Conservation (phyloP, 2,888 invertebrate genomes). For the Scotopteryx bipunctaria region DNA sequence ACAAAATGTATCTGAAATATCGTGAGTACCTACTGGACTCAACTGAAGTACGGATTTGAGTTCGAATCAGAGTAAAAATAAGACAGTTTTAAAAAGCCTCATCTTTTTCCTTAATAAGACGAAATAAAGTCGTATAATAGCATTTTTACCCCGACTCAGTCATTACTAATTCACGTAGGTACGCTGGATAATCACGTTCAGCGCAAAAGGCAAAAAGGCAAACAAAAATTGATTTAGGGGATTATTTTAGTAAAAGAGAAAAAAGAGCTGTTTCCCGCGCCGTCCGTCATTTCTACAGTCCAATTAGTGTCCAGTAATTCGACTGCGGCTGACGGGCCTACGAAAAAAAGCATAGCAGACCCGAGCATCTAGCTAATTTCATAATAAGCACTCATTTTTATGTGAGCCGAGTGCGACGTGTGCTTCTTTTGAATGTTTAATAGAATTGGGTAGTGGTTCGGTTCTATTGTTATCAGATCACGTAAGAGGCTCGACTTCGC, state of each 20-base stretch:
- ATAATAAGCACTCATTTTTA: conserved; percentile 82
- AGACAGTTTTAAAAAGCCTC: too few species aligned
- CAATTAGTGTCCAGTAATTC: conserved; percentile 82
- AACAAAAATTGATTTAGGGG: conserved; percentile 47
- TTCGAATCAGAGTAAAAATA: too few species aligned
- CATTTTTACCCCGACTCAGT: background rate
- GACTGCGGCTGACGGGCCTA: conserved; percentile 73
- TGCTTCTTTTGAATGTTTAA: conserved; percentile 74
- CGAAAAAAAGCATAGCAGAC: conserved; percentile 70
- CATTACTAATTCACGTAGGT: background rate
- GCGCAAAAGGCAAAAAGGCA: conserved; percentile 33
- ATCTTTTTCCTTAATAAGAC: too few species aligned
- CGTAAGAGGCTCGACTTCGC: conserved; percentile 54
- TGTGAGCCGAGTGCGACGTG: conserved; percentile 68
- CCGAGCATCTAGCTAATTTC: conserved; percentile 75
- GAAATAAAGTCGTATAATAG: too few species aligned
- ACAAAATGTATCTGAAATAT: too few species aligned
- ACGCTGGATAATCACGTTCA: conserved; percentile 32
- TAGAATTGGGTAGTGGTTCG: conserved; percentile 63
- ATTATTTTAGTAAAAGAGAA: conserved; percentile 49
- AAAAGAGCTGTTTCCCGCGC: conserved; percentile 64
- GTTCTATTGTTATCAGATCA: conserved; percentile 55
- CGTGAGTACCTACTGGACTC: too few species aligned
- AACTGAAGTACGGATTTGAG: too few species aligned
- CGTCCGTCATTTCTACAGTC: conserved; percentile 80